Percentiles rank a stretch among this genome's conserved stretches.
Evolutionary conservation across 1,140 invertebrate species (phyloP).

Genomic region (Ephestia elutella): DNA sequence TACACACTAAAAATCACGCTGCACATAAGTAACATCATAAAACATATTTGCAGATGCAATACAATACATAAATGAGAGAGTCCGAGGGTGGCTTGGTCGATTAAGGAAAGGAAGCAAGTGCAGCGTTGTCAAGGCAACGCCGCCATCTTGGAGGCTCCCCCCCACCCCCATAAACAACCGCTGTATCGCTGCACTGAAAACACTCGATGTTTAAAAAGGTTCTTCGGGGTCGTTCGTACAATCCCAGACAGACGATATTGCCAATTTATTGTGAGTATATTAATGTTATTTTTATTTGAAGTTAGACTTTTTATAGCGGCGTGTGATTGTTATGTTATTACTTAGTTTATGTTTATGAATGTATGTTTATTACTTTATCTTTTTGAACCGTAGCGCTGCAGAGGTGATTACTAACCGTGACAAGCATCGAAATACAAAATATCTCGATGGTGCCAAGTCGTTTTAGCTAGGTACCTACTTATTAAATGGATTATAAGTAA

Average conservation of each 20-base stretch:
- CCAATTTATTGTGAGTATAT: constrained; percentile 31
- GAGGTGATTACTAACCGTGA: no score
- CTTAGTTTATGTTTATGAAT: no score
- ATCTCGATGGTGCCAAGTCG: no score
- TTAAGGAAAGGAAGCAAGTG: constrained; percentile 72
- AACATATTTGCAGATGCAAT: constrained; percentile 55
- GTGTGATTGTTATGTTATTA: neutral
- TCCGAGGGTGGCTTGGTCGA: constrained; percentile 52
- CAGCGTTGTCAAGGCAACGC: constrained; percentile 66
- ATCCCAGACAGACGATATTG: constrained; percentile 34
- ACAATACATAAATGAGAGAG: constrained; percentile 60
- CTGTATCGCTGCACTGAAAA: constrained; percentile 71
- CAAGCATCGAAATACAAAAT: no score
- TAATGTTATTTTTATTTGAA: constrained; percentile 6
- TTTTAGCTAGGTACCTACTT: no score
- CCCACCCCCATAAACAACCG: constrained; percentile 17
- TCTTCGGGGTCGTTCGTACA: constrained; percentile 32
- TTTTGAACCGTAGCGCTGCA: no score
- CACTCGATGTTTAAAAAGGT: constrained; percentile 67
- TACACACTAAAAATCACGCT: no score
- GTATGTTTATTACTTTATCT: no score
- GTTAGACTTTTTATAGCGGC: neutral
- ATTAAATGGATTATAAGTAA: no score
- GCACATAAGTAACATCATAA: constrained; percentile 20
- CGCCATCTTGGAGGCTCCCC: constrained; percentile 58